A percentile compares a stretch with the other conserved stretches of the same genome.
These are phyloP conservation scores for Drosophila parvula DNA, from an alignment of 1,140 invertebrate species.

Conservation along the genomic window DNA sequence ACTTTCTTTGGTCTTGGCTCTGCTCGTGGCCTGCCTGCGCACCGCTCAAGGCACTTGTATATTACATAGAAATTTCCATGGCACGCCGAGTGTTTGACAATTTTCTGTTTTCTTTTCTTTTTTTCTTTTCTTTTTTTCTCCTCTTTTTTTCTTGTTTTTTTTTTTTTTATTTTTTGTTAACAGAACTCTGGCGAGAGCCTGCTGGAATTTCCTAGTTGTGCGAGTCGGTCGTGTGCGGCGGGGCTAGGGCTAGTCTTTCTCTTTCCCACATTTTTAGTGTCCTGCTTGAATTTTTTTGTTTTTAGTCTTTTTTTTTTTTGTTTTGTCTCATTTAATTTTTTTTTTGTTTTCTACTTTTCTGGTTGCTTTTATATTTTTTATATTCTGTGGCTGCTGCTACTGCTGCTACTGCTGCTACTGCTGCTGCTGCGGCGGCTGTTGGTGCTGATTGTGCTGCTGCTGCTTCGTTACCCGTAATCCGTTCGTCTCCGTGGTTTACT, in stretches of 20 bases:
- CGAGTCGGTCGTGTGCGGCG: neutral
- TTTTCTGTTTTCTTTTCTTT: slow-evolving; percentile 8
- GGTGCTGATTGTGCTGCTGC: slow-evolving; percentile 38
- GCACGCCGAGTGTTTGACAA: slow-evolving; percentile 24
- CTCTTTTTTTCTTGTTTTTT: neutral
- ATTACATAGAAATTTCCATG: slow-evolving; percentile 23
- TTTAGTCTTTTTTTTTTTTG: slow-evolving; percentile 2
- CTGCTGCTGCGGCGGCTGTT: neutral
- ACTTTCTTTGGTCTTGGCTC: slow-evolving; percentile 53
- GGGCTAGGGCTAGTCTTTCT: neutral
- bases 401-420: neutral
- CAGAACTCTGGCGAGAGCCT: slow-evolving; percentile 2
- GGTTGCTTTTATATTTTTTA: slow-evolving; percentile 6
- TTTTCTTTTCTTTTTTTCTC: neutral
- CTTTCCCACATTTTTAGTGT: neutral
- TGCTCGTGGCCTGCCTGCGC: slow-evolving; percentile 24
- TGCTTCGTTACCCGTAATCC: slow-evolving; percentile 79
- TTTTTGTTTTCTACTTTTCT: slow-evolving; percentile 16
- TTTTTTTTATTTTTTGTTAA: neutral
- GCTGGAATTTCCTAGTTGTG: neutral
- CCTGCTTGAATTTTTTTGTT: neutral
- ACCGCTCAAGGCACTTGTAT: slow-evolving; percentile 25
- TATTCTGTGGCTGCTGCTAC: slow-evolving; percentile 19
- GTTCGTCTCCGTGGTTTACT: slow-evolving; percentile 84
- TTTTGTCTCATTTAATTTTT: neutral